phyloP scores from a whole-genome alignment of 2,888 invertebrate species.

The Drosophila rellima region DNA sequence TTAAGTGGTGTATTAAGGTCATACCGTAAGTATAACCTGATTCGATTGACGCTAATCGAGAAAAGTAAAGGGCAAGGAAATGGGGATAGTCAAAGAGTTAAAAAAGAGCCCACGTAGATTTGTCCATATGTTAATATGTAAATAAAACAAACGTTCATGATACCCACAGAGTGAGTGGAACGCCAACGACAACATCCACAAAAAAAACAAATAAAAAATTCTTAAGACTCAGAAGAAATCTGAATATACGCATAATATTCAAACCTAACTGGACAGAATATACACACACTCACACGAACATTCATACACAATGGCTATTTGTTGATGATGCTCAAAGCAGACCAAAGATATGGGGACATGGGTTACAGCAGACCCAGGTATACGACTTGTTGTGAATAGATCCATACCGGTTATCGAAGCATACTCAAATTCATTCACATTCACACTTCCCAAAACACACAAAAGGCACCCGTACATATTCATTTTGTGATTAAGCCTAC shows the following conservation, averaged over 20 bases:
- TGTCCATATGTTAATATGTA: conserved; percentile 3
- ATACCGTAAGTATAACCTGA: background rate
- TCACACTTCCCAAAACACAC: conserved; percentile 12
- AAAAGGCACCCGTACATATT: conserved; percentile 12
- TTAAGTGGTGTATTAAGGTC: background rate
- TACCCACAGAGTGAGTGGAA: conserved; percentile 8
- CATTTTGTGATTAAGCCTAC: conserved; percentile 14
- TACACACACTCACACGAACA: conserved; percentile 19
- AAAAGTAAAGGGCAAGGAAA: background rate
- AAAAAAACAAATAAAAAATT: conserved; percentile 29
- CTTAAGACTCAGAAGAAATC: conserved; percentile 30
- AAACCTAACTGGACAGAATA: conserved; percentile 46
- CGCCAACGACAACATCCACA: conserved; percentile 13
- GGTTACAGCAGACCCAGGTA: background rate
- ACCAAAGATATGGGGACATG: conserved; percentile 8
- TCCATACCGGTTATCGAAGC: conserved; percentile 42
- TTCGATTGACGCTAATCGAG: background rate
- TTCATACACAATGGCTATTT: conserved; percentile 14
- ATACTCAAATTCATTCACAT: conserved; percentile 19
- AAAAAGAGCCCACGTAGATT: conserved; percentile 25
- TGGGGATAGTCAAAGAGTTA: background rate
- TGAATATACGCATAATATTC: conserved; percentile 36
- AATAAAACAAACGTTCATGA: conserved; percentile 17
- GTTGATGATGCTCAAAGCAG: conserved; percentile 20
- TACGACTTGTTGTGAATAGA: conserved; percentile 12